A percentile compares a stretch with the other conserved stretches of the same genome.
Conservation (phyloP, 2,888 invertebrate species). For the Frankliniella intonsa region DNA sequence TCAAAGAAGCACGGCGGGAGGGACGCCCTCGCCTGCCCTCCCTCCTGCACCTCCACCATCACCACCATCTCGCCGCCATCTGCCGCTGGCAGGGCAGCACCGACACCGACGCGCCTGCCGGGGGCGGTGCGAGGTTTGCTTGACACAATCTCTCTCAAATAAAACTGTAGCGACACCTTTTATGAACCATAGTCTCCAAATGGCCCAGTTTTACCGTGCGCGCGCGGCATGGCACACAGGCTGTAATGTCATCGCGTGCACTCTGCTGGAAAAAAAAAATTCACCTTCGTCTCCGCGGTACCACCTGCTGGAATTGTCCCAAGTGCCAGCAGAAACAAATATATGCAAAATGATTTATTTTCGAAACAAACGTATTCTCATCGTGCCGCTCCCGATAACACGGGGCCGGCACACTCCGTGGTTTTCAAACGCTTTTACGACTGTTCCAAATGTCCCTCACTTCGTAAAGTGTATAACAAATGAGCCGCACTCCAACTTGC, state of each 20-base stretch:
- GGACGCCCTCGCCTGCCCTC: neutral
- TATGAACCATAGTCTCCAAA: neutral
- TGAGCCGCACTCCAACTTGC: too few relatives aligned
- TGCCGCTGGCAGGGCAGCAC: neutral
- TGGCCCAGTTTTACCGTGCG: neutral
- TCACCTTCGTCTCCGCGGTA: neutral
- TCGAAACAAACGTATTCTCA: too few relatives aligned
- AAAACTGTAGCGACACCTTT: slow-evolving; percentile 2
- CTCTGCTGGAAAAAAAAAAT: neutral
- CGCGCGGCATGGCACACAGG: too few relatives aligned
- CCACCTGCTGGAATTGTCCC: too few relatives aligned
- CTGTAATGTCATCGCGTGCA: neutral
- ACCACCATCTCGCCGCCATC: neutral
- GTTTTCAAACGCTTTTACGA: too few relatives aligned
- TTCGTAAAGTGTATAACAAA: too few relatives aligned
- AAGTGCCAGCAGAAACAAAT: too few relatives aligned
- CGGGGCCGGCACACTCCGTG: too few relatives aligned
- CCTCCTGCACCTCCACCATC: neutral
- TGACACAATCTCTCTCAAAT: slow-evolving; percentile 1
- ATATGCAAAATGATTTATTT: too few relatives aligned
- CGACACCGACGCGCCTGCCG: neutral
- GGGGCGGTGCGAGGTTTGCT: neutral
- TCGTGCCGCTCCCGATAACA: too few relatives aligned
- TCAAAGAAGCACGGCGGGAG: too few relatives aligned
- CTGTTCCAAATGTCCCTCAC: too few relatives aligned